These are phyloP conservation scores for Neosalanx taihuensis DNA, from an alignment of 2,797 vertebrate genomes.

Conservation along the genomic window DNA sequence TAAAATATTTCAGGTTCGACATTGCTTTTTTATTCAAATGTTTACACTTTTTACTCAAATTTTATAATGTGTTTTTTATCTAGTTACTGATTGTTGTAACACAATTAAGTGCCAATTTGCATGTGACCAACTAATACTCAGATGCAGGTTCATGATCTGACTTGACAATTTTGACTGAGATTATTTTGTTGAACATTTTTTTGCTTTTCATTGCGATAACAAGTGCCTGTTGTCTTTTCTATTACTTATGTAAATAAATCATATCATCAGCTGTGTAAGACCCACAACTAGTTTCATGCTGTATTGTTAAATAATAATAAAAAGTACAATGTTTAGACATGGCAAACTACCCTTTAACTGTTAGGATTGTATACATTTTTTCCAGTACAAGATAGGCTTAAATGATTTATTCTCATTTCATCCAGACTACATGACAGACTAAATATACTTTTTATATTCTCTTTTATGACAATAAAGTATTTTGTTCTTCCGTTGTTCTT, in stretches of 20 bases:
- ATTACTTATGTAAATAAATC: slow-evolving; percentile 30
- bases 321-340: slow-evolving; percentile 30
- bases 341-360: slow-evolving; percentile 31
- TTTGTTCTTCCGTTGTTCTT: slow-evolving; percentile 18
- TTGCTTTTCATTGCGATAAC: slow-evolving; percentile 7
- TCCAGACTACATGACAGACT: slow-evolving; percentile 50
- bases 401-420: slow-evolving; percentile 31
- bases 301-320: slow-evolving; percentile 28
- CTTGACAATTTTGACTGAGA: background rate
- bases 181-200: slow-evolving; percentile 21
- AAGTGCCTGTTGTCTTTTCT: slow-evolving; percentile 47
- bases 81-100: background rate
- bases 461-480: slow-evolving; percentile 62
- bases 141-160: slow-evolving; percentile 5
- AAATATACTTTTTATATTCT: slow-evolving; percentile 60
- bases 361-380: slow-evolving; percentile 25
- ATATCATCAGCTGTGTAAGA: slow-evolving; percentile 31
- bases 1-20: slow-evolving; percentile 20
- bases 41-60: slow-evolving; percentile 15
- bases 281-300: slow-evolving; percentile 37
- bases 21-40: slow-evolving; percentile 10
- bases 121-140: background rate
- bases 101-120: background rate
- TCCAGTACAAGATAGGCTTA: slow-evolving; percentile 36
- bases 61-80: slow-evolving; percentile 6